Conservation (phyloP, 2,797 vertebrate species). For the Sebastes taczanowskii region DNA sequence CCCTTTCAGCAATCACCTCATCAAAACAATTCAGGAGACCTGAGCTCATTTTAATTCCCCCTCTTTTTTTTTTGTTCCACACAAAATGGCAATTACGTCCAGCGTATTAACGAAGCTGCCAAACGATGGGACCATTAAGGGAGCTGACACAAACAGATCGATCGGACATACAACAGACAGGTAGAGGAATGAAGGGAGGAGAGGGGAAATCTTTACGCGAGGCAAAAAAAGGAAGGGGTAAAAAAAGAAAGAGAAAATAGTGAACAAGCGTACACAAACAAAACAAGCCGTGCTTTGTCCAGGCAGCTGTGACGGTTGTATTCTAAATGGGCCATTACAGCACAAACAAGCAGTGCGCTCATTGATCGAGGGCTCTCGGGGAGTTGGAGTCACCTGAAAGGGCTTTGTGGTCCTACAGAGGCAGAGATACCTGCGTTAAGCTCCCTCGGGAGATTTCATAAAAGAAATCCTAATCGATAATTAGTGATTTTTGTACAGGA, state of each 20-base stretch:
- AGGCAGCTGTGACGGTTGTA: slow-evolving; percentile 66
- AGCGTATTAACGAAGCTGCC: slow-evolving; percentile 71
- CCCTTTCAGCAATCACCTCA: slow-evolving; percentile 68
- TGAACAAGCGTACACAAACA: slow-evolving; percentile 58
- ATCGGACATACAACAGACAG: slow-evolving; percentile 69
- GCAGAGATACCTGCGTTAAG: slow-evolving; percentile 36
- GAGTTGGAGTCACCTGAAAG: slow-evolving; percentile 63
- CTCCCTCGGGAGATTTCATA: slow-evolving; percentile 36
- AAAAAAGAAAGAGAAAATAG: slow-evolving; percentile 36
- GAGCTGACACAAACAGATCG: slow-evolving; percentile 79
- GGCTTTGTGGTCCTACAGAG: slow-evolving; percentile 40
- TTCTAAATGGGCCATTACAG: slow-evolving; percentile 76
- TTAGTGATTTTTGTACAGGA: slow-evolving; percentile 57
- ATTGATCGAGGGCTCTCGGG: slow-evolving; percentile 66
- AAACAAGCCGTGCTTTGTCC: slow-evolving; percentile 65
- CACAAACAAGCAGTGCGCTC: slow-evolving; percentile 67
- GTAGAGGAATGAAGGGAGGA: slow-evolving; percentile 27
- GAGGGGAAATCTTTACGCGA: slow-evolving; percentile 46
- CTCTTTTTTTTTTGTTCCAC: slow-evolving; percentile 43
- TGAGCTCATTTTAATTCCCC: slow-evolving; percentile 69
- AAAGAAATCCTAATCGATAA: slow-evolving; percentile 68
- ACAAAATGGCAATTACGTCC: slow-evolving; percentile 78
- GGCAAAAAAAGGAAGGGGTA: slow-evolving; percentile 8
- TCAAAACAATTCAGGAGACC: slow-evolving; percentile 73
- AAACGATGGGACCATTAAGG: slow-evolving; percentile 68